Percentiles rank a stretch among this genome's conserved stretches.
These are phyloP conservation scores for Megastigmus dorsalis DNA, from an alignment of 2,888 invertebrate species.

Conservation along the genomic window DNA sequence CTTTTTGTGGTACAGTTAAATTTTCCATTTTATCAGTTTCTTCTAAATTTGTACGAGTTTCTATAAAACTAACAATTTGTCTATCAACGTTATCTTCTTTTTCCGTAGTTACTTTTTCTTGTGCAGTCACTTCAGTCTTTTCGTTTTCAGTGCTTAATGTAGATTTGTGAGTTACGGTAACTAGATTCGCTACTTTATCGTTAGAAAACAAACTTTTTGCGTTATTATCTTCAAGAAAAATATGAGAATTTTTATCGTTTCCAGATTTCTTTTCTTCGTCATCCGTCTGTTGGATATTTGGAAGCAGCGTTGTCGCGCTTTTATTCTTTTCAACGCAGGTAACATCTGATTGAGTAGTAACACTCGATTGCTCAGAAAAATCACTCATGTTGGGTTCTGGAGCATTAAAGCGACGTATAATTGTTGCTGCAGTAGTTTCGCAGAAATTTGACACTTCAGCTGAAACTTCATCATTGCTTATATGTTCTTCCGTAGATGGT, in stretches of 20 bases:
- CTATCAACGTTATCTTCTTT: conserved; percentile 54
- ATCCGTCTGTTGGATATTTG: too few species aligned
- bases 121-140: conserved; percentile 67
- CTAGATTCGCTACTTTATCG: neutral
- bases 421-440: conserved; percentile 69
- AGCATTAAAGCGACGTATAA: conserved; percentile 74
- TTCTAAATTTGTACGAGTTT: conserved; percentile 65
- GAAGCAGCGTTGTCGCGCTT: too few species aligned
- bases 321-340: too few species aligned
- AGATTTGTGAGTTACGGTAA: neutral
- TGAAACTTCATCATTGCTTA: conserved; percentile 58
- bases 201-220: neutral
- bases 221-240: neutral
- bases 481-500: conserved; percentile 59
- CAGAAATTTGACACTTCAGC: conserved; percentile 66
- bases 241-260: too few species aligned
- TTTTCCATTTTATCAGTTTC: conserved; percentile 58
- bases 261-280: too few species aligned
- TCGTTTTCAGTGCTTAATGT: conserved; percentile 55
- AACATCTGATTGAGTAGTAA: too few species aligned
- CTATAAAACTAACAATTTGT: too few species aligned
- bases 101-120: conserved; percentile 62
- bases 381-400: too few species aligned
- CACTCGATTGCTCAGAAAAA: too few species aligned
- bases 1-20: neutral